phyloP scores from a whole-genome alignment of 2,797 vertebrate species.

The Coranthus polyacanthus region DNA sequence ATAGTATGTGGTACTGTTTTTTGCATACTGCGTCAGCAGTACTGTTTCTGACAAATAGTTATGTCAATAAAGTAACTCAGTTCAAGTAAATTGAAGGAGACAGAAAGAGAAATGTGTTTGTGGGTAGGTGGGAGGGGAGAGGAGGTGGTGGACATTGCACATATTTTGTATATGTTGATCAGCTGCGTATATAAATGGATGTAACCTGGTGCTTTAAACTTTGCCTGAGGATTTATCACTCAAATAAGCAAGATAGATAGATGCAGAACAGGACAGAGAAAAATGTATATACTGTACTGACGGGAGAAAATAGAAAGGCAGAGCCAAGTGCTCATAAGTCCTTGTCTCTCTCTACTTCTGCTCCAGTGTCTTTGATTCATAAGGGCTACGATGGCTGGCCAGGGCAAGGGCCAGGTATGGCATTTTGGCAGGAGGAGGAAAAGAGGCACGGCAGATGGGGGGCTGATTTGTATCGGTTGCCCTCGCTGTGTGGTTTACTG shows the following conservation, averaged over 20 bases:
- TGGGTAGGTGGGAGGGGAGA: slow-evolving; percentile 4
- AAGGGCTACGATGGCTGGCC: slow-evolving; percentile 62
- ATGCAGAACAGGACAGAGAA: slow-evolving; percentile 57
- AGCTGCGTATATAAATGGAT: slow-evolving; percentile 40
- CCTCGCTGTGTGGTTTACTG: slow-evolving; percentile 62
- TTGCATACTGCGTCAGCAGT: background rate
- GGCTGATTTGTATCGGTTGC: slow-evolving; percentile 66
- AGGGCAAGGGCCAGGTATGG: slow-evolving; percentile 64
- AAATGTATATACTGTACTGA: slow-evolving; percentile 49
- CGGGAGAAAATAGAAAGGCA: slow-evolving; percentile 20
- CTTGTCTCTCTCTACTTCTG: slow-evolving; percentile 64
- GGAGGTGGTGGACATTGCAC: background rate
- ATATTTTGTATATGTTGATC: slow-evolving; percentile 27
- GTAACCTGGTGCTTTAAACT: slow-evolving; percentile 59
- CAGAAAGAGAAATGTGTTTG: slow-evolving; percentile 22
- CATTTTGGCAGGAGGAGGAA: slow-evolving; percentile 60
- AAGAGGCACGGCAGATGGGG: slow-evolving; percentile 2
- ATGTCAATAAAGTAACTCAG: slow-evolving; percentile 4
- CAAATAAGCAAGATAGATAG: slow-evolving; percentile 47
- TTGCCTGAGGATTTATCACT: slow-evolving; percentile 68
- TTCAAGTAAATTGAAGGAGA: too few relatives aligned
- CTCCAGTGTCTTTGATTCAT: slow-evolving; percentile 76
- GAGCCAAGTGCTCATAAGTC: slow-evolving; percentile 72
- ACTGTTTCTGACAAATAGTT: slow-evolving; percentile 6
- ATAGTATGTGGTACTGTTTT: background rate